Evolutionary conservation across 1,140 invertebrate species (phyloP), one percentile per base, ranked within the genome.

Genomic region (Drosophila miranda): DNA sequence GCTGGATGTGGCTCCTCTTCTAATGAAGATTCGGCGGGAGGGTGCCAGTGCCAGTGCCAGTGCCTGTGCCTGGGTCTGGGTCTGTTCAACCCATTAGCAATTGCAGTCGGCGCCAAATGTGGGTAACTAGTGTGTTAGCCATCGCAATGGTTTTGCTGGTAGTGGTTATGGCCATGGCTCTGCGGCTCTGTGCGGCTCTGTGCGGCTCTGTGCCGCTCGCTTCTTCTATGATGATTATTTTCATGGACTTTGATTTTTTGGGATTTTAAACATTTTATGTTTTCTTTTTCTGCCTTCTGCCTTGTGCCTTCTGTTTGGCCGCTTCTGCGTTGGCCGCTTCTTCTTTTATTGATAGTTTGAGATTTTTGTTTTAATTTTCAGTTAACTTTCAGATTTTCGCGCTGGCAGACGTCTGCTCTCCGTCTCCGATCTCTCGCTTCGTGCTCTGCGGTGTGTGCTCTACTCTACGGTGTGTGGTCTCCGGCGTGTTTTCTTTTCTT

Each of bases 191-290:
- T n/a, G n/a, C n/a, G n/a, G n/a, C n/a, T n/a, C n/a, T n/a, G 54
- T 16, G 16, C 16, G 16, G 16, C 51, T 68, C 43, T 55, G 45
- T 68, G 72, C 51, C 56, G 76, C 77, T 75, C 71, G 50, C 69
- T 73, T 64, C 69, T 73, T 64, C 69, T 73, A 48, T 70, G 75
- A 88, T 90, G 81, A 90, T 89, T 87, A 90, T 90, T 90, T 90
- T 90, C 89, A 90, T 90, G 89, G 84, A 90, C 68, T 90, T 87
- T 90, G 84, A 90, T 90, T 90, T 90, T 89, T 90, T 90, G 88
- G 88, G 88, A 90, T 90, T 90, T 90, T 71, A 83, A 83, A 82
- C 67, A 82, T 73, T 83, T 79, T 79, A 77, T 83, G 62, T 69
- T 84, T 86, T 81, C 69, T 73, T 83, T 75, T 70, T 75, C 45